Conservation (phyloP, 2,797 vertebrate genomes). For the Gymnothorax javanicus region DNA sequence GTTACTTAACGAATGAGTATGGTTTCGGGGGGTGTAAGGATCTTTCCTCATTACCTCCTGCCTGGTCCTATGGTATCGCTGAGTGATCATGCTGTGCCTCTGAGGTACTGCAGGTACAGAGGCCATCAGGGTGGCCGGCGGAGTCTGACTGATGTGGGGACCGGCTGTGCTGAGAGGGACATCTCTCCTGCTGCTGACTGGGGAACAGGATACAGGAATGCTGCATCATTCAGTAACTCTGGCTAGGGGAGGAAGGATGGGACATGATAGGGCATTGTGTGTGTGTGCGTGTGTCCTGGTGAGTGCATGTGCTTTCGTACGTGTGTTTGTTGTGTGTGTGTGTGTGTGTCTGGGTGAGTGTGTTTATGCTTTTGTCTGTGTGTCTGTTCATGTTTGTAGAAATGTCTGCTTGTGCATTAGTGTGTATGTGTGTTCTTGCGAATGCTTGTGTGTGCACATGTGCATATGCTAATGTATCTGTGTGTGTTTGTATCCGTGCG, state of each 20-base stretch:
- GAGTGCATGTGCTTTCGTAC: no score
- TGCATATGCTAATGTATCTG: no score
- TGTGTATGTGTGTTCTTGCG: no score
- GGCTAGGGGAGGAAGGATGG: not conserved
- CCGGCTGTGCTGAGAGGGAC: not conserved
- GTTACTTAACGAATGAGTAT: conserved; percentile 73
- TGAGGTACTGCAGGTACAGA: not conserved
- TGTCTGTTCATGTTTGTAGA: no score
- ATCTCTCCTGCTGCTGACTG: not conserved
- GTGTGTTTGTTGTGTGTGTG: no score
- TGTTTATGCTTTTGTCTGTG: no score
- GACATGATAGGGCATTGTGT: conserved; percentile 47
- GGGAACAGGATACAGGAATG: conserved; percentile 27
- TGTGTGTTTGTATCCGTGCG: no score
- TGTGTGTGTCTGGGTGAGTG: no score
- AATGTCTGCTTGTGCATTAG: no score
- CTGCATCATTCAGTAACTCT: conserved; percentile 43
- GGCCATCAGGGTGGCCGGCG: not conserved
- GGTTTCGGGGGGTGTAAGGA: conserved; percentile 37
- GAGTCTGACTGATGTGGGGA: not conserved
- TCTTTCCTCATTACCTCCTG: conserved; percentile 27
- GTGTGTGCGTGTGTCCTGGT: not conserved
- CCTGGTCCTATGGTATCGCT: conserved; percentile 43
- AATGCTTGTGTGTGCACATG: no score
- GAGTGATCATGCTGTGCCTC: conserved; percentile 10